Evolutionary conservation across 1,140 invertebrate genomes (phyloP).

Genomic region (Hyphantria cunea): DNA sequence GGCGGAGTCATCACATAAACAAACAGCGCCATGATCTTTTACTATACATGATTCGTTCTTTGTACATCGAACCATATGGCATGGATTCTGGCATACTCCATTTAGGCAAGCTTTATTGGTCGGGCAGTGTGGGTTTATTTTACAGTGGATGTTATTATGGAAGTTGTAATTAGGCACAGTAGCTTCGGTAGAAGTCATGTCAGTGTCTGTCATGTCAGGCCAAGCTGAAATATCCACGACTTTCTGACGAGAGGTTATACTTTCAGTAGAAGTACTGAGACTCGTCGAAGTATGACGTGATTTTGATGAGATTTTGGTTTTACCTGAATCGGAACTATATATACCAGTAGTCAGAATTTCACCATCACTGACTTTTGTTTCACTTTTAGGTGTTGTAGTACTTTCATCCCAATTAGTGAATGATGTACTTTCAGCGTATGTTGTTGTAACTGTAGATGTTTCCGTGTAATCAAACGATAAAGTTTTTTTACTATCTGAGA

Average conservation of each 20-base stretch:
- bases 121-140: conserved; percentile 86
- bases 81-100: conserved; percentile 89
- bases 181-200: conserved; percentile 58
- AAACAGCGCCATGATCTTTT: conserved; percentile 87
- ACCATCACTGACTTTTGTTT: background rate
- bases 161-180: conserved; percentile 57
- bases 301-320: conserved; percentile 16
- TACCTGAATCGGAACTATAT: background rate
- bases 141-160: conserved; percentile 78
- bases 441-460: background rate
- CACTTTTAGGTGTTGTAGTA: no score
- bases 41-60: conserved; percentile 86
- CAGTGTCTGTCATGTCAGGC: conserved; percentile 68
- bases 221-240: conserved; percentile 72
- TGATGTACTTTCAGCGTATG: background rate
- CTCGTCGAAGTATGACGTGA: conserved; percentile 42
- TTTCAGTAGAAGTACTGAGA: conserved; percentile 59
- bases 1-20: conserved; percentile 83
- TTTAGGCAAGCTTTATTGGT: conserved; percentile 85
- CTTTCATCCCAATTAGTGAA: background rate
- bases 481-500: background rate
- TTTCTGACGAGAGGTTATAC: conserved; percentile 68
- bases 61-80: conserved; percentile 84
- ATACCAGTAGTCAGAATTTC: no score
- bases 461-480: background rate